Evolutionary conservation across 2,797 vertebrate species (phyloP), one percentile per base, ranked within the genome.

Genomic region (Bovichtus variegatus): DNA sequence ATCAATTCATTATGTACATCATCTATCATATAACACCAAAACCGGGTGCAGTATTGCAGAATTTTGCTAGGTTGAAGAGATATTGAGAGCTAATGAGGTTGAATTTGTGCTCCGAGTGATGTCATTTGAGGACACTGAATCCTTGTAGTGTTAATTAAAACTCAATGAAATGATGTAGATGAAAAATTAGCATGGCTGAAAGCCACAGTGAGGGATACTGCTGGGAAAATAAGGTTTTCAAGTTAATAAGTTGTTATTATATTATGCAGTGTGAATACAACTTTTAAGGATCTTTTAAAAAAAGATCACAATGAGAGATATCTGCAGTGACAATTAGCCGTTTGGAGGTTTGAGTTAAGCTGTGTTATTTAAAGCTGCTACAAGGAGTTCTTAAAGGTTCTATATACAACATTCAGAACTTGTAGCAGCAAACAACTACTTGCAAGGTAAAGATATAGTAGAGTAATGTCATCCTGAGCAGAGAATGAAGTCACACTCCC

Each of bases 131-230:
- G 91, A 93, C 93, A 92, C 88, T 44, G 84, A 92, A 90, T 93
- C 89, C 91, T 92, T 91, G 90, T 94, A 91, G 92, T 93, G 93
- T 92, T 94, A 93, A 94, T 94, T 94, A 93, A 93, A 92, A 92
- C 88, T 90, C 90, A 90, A 90, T 79, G 83, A 89, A 92, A 92
- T 89, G 84, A 92, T 89, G 80, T 90, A 88, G 90, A 92, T 83
- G 90, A 87, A 88, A 91, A 86, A 91, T 87, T 76, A 61, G 88
- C 88, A 90, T 90, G 85, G 90, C 89, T 91, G 76, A 91, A 86
- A 90, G 91, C 91, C 84, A 90, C 84, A 85, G 85, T 72, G 74
- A 85, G 65, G 76, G 73, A 80, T 82, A 81, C 90, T 86, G 84
- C 79, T 90, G 88, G 88, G 89, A 89, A 91, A 91, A 86, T 83